These are phyloP conservation scores for Callimorpha dominula DNA, from an alignment of 2,888 invertebrate species.

Conservation along the genomic window DNA sequence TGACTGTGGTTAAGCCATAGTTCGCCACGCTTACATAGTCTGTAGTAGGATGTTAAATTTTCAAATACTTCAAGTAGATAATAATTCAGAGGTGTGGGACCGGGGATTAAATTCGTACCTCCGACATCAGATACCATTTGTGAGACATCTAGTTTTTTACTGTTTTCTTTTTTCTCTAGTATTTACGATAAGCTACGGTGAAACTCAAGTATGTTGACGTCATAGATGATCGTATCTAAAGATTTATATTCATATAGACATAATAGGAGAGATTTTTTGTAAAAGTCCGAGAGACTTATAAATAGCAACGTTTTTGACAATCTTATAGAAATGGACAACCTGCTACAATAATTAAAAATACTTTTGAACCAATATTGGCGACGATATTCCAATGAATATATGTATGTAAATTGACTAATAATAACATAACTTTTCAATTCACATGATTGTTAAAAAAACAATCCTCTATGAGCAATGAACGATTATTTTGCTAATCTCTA, in stretches of 20 bases:
- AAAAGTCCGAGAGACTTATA: not conserved
- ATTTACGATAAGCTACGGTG: not conserved
- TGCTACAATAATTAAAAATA: not conserved
- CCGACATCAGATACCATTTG: not conserved
- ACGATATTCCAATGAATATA: not conserved
- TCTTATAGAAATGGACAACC: too few species aligned
- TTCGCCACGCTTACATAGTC: too few species aligned
- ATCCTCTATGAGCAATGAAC: slow-evolving; percentile 28
- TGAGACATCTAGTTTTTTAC: not conserved
- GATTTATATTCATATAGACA: too few species aligned
- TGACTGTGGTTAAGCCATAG: too few species aligned
- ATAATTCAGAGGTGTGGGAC: too few species aligned
- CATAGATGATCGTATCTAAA: too few species aligned
- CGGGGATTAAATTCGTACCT: not conserved
- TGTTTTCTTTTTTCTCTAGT: too few species aligned
- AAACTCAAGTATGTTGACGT: not conserved
- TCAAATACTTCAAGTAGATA: too few species aligned
- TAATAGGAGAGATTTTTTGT: not conserved
- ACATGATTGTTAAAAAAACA: slow-evolving; percentile 43
- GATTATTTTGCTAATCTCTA: slow-evolving; percentile 38
- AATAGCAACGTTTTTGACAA: not conserved
- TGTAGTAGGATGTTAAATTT: too few species aligned
- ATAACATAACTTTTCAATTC: slow-evolving; percentile 21
- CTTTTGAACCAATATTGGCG: not conserved
- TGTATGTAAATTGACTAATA: not conserved